Evolutionary conservation across 2,888 invertebrate genomes (phyloP).

Genomic region (Limenitis arthemis): DNA sequence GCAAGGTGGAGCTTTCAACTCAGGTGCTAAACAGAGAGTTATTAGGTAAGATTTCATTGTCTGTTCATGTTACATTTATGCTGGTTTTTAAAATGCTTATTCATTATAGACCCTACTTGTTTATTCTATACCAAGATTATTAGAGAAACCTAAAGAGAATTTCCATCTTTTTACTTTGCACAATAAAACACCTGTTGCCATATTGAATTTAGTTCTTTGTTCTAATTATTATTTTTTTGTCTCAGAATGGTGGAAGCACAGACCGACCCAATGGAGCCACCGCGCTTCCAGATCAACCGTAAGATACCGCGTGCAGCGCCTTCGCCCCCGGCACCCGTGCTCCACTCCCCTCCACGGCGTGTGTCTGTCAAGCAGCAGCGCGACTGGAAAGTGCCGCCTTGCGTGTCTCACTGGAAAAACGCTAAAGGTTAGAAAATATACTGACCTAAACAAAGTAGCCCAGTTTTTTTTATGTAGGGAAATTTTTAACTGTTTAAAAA

Average conservation of each 20-base stretch:
- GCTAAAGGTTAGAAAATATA: slow-evolving; percentile 83
- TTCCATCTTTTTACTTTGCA: too few relatives aligned
- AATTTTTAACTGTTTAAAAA: too few relatives aligned
- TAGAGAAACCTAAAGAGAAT: too few relatives aligned
- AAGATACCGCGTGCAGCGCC: slow-evolving; percentile 99
- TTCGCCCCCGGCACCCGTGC: slow-evolving; percentile 97
- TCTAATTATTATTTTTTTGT: not conserved
- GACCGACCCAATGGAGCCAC: slow-evolving; percentile 98
- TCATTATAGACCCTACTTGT: too few relatives aligned
- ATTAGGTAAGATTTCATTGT: slow-evolving; percentile 81
- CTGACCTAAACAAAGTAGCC: too few relatives aligned
- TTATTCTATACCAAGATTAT: too few relatives aligned
- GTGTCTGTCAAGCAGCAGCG: slow-evolving; percentile 99
- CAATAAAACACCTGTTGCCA: too few relatives aligned
- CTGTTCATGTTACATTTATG: not conserved
- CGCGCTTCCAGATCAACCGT: slow-evolving; percentile 97
- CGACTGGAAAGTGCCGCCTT: slow-evolving; percentile 99
- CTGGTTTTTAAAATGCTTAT: not conserved
- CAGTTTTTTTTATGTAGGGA: too few relatives aligned
- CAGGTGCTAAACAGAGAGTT: slow-evolving; percentile 97
- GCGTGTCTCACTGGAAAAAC: slow-evolving; percentile 99
- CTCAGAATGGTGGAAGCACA: slow-evolving; percentile 66
- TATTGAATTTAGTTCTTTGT: too few relatives aligned
- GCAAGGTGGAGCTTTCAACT: slow-evolving; percentile 94
- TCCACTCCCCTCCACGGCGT: slow-evolving; percentile 97